Base-by-base conservation (phyloP, 92 coral and sea anemone species). In the Umimayanthus chanpuru region DNA sequence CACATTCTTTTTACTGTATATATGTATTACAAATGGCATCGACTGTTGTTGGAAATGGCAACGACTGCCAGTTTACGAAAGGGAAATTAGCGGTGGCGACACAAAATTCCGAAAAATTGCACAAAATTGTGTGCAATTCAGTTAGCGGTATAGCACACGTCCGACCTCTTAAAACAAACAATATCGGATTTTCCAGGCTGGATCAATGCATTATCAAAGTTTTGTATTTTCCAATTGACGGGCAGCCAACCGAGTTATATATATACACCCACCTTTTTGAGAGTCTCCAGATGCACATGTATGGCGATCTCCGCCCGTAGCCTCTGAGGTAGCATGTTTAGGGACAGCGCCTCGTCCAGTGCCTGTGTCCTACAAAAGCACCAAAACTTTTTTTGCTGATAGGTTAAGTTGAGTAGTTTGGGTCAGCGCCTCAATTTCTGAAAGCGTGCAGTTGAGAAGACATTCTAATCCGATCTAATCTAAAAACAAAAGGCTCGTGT, bases 261-360 rank as follows among this genome's bases (percentile, higher is more conserved):
- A n/a, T n/a, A n/a, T n/a, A n/a, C n/a, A 21, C 83, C 41, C 89
- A 94, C 98, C 96, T 95, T 96, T 88, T 96, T 93, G 14, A 96
- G 91, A 4, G 99, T 96, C 47, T 93, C 98, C 82, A 96, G 88
- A 88, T 96, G 99, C 28, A 96, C 99, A 73, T 96, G 99, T 23
- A 96, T 96, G n/a, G 99, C 98, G 30, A 96, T 95, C 85, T 96
- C 99, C 49, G 99, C 94, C 70, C 99, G 81, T 53, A 96, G 82
- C 49, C 99, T 88, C 77, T 92, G 96, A 5, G 99, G 99, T n/a
- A 96, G 86, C 91, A 96, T 88, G 75, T 90, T 95, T 47, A 96
- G 91, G 10, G 99, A 92, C 9, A 95, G 66, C 26, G 94, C 93
- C 74, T 96, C 98, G 65, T 96, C 98, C 30, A 96, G 80, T 30